Conservation (phyloP, 2,888 invertebrate species). For the Amblyteles armatorius region DNA sequence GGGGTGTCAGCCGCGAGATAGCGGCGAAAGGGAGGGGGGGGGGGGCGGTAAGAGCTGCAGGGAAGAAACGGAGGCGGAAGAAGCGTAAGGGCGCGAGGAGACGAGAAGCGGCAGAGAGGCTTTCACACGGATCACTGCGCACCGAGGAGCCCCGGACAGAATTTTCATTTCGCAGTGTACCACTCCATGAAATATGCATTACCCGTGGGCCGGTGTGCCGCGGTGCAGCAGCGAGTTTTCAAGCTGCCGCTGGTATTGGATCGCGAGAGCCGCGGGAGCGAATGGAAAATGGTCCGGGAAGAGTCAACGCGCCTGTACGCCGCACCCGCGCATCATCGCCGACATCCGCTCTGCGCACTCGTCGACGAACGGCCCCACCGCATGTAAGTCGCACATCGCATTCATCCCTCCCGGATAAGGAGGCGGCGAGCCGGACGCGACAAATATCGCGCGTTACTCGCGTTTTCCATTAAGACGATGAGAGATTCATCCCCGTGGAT, state of each 20-base stretch:
- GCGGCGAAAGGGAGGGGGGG: slow-evolving; percentile 1
- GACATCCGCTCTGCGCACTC: slow-evolving; percentile 36
- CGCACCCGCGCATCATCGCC: slow-evolving; percentile 21
- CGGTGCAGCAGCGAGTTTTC: slow-evolving; percentile 74
- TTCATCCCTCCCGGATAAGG: not conserved
- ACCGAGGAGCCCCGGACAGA: slow-evolving; percentile 64
- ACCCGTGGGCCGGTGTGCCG: slow-evolving; percentile 52
- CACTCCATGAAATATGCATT: slow-evolving; percentile 78
- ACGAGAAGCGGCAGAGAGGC: slow-evolving; percentile 44
- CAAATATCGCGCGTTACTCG: slow-evolving; percentile 12
- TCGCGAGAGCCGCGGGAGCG: slow-evolving; percentile 12
- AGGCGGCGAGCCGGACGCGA: not conserved
- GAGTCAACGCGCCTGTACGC: slow-evolving; percentile 25
- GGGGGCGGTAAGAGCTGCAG: not conserved
- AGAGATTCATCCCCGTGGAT: not conserved
- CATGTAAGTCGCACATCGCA: slow-evolving; percentile 34
- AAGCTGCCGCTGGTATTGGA: slow-evolving; percentile 58
- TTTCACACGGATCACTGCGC: slow-evolving; percentile 64
- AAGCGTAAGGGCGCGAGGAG: not conserved
- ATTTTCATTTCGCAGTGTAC: slow-evolving; percentile 75
- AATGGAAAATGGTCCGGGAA: slow-evolving; percentile 16
- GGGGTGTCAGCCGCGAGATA: not conserved
- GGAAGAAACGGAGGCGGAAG: slow-evolving; percentile 6
- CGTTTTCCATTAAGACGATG: not conserved
- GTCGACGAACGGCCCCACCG: slow-evolving; percentile 37